Evolutionary conservation across 2,113 vertebrate species (phyloP).

Genomic region (Chionis minor): DNA sequence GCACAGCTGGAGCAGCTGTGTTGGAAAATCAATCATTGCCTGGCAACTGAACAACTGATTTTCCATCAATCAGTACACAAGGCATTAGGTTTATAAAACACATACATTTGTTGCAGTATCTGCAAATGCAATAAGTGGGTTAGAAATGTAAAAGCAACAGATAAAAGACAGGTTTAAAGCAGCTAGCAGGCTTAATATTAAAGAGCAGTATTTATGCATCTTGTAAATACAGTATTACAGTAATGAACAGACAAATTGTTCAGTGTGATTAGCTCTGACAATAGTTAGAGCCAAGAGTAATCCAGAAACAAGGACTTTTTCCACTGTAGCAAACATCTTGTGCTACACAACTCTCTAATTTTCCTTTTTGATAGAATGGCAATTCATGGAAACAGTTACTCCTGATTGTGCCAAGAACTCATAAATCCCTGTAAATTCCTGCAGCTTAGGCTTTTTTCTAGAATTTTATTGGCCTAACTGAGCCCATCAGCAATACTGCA

Average conservation of each 20-base stretch:
- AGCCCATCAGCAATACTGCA: constrained; percentile 49
- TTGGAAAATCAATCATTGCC: constrained; percentile 82
- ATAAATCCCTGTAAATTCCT: constrained; percentile 53
- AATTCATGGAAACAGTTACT: constrained; percentile 50
- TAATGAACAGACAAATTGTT: constrained; percentile 55
- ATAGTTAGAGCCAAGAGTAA: not conserved
- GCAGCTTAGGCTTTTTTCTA: constrained; percentile 3
- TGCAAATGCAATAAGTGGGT: constrained; percentile 71
- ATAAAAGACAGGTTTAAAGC: constrained; percentile 56
- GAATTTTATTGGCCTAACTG: constrained; percentile 46
- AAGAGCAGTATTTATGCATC: constrained; percentile 3
- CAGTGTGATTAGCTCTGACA: constrained; percentile 28
- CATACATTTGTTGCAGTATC: constrained; percentile 60
- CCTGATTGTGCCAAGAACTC: constrained; percentile 39
- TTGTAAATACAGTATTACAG: constrained; percentile 30
- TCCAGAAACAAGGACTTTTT: constrained; percentile 7
- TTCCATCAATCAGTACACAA: constrained; percentile 80
- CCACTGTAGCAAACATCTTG: not conserved
- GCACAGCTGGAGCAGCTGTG: constrained; percentile 82
- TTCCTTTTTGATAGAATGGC: constrained; percentile 48
- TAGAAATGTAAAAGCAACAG: constrained; percentile 40
- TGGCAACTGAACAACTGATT: constrained; percentile 79
- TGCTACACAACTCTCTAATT: constrained; percentile 8
- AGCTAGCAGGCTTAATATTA: constrained; percentile 9
- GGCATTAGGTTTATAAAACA: constrained; percentile 71